phyloP scores from a whole-genome alignment of 2,113 vertebrate species.

The Sebastes schlegelii region DNA sequence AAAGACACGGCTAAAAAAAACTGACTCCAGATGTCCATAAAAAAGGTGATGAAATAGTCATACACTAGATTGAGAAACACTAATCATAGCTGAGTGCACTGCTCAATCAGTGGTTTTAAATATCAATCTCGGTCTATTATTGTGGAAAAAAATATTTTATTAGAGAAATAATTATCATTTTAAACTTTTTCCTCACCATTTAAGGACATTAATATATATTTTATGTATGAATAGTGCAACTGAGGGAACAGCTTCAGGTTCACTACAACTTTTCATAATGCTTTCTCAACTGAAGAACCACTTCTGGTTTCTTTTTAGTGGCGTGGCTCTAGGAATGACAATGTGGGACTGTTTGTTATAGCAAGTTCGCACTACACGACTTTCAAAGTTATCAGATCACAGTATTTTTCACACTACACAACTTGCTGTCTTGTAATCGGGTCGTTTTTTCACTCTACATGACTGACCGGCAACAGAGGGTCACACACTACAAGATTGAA shows the following conservation, averaged over 20 bases:
- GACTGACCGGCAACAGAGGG: neutral
- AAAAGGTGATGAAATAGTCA: neutral
- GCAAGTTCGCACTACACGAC: neutral
- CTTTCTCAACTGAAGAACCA: neutral
- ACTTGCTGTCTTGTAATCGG: neutral
- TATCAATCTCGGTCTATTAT: neutral
- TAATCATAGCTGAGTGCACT: neutral
- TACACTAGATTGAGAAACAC: constrained; percentile 1
- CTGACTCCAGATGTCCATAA: neutral
- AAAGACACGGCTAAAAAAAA: neutral
- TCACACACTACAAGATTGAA: neutral
- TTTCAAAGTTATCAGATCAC: neutral
- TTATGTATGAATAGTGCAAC: neutral
- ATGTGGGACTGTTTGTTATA: neutral
- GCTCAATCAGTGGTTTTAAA: neutral
- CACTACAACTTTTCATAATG: neutral
- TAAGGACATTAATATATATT: no score
- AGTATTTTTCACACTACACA: neutral
- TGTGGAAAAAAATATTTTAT: neutral
- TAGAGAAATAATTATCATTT: neutral
- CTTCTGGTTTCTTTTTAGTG: neutral
- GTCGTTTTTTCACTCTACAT: neutral
- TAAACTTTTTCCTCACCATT: neutral
- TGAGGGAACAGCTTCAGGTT: neutral
- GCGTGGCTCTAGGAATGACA: neutral